A percentile compares a stretch with the other conserved stretches of the same genome.
phyloP scores from a whole-genome alignment of 2,888 invertebrate genomes.

The Hermodice carunculata region DNA sequence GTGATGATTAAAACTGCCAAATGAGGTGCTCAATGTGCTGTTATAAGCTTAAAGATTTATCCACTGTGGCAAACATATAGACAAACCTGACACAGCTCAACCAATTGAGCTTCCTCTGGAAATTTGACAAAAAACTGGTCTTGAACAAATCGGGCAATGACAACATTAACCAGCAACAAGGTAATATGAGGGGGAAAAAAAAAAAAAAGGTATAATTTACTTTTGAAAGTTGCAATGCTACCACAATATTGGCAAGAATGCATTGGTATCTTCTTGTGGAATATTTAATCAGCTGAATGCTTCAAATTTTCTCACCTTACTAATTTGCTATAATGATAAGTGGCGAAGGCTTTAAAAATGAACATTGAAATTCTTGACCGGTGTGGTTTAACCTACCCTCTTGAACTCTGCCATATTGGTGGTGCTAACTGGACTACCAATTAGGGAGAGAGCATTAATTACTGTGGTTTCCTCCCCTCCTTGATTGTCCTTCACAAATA shows the following conservation, averaged over 20 bases:
- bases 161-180: too few species aligned
- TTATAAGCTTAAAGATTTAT: too few species aligned
- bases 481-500: slow-evolving; percentile 82
- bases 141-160: too few species aligned
- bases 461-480: slow-evolving; percentile 86
- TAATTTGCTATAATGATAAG: neutral
- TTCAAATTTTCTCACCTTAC: neutral
- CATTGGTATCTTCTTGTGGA: neutral
- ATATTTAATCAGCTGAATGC: neutral
- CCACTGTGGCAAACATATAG: too few species aligned
- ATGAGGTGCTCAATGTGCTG: too few species aligned
- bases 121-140: too few species aligned
- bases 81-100: too few species aligned
- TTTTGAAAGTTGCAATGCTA: neutral
- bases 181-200: too few species aligned
- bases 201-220: neutral
- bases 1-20: too few species aligned
- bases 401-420: slow-evolving; percentile 99
- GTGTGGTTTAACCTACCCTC: slow-evolving; percentile 62
- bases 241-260: neutral
- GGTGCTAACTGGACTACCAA: slow-evolving; percentile 90
- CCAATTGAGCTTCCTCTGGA: too few species aligned
- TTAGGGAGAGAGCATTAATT: slow-evolving; percentile 88
- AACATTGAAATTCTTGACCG: neutral
- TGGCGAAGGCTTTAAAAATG: neutral